These are phyloP conservation scores for Eristalinus sepulchralis DNA, from an alignment of 2,888 invertebrate species.

Conservation along the genomic window DNA sequence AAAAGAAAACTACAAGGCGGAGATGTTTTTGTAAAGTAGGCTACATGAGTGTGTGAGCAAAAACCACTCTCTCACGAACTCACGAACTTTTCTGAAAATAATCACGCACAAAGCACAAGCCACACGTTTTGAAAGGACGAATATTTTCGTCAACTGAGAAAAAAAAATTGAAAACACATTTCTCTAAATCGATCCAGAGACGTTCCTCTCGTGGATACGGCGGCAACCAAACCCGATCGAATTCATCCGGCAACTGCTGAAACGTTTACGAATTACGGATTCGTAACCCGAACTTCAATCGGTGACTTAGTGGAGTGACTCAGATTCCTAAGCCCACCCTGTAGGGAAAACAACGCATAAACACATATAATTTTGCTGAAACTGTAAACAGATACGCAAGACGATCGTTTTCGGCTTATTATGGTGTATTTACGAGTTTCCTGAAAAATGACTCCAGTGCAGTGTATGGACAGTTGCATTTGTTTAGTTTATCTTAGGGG, in stretches of 20 bases:
- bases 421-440: not conserved
- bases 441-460: not conserved
- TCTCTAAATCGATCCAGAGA: not conserved
- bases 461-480: not conserved
- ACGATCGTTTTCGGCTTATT: constrained; percentile 7
- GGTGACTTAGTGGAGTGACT: not conserved
- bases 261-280: not conserved
- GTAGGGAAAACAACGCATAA: not conserved
- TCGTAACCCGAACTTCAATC: not conserved
- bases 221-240: constrained; percentile 3
- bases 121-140: too few relatives aligned
- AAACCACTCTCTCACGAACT: too few relatives aligned
- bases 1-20: too few relatives aligned
- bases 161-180: not conserved
- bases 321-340: not conserved
- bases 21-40: too few relatives aligned
- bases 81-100: too few relatives aligned
- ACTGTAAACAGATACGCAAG: not conserved
- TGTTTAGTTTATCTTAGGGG: not conserved
- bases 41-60: too few relatives aligned
- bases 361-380: not conserved
- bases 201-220: not conserved
- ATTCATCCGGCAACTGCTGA: constrained; percentile 5
- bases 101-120: too few relatives aligned
- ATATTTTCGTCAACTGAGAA: too few relatives aligned